Conservation (phyloP, 2,113 vertebrate genomes). For the Eclectus roratus region DNA sequence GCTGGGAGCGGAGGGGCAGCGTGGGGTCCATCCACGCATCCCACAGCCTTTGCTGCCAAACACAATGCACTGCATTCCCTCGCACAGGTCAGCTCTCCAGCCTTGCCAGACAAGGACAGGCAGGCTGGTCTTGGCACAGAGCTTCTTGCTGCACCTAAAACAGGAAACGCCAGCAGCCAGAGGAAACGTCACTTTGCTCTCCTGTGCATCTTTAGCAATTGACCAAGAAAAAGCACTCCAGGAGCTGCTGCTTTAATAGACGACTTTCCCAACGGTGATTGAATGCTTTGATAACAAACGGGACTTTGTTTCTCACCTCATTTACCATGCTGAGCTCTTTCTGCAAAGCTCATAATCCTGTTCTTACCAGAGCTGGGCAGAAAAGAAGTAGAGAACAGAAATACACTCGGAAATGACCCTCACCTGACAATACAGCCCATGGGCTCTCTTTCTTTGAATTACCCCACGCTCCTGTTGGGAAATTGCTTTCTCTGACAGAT, state of each 20-base stretch:
- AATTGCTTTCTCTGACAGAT: not conserved
- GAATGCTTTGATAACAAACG: not conserved
- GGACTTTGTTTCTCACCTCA: not conserved
- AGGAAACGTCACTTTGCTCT: not conserved
- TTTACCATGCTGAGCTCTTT: not conserved
- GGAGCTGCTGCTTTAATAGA: not conserved
- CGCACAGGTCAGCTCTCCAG: not conserved
- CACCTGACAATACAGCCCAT: not conserved
- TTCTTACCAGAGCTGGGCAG: not conserved
- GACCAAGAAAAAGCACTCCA: not conserved
- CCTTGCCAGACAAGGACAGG: not conserved
- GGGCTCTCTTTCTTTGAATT: not conserved
- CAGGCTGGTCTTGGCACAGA: not conserved
- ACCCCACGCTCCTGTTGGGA: not conserved
- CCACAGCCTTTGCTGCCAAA: not conserved
- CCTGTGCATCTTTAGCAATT: not conserved
- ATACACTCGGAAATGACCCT: not conserved
- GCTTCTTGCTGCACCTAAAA: not conserved
- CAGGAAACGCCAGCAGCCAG: not conserved
- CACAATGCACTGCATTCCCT: rapidly evolving
- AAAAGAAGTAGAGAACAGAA: not conserved
- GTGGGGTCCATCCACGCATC: rapidly evolving
- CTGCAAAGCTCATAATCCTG: not conserved
- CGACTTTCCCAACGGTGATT: not conserved
- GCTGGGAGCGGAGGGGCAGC: not conserved